Base-by-base conservation (phyloP, 2,113 vertebrate species). In the Pygathrix nemaeus region DNA sequence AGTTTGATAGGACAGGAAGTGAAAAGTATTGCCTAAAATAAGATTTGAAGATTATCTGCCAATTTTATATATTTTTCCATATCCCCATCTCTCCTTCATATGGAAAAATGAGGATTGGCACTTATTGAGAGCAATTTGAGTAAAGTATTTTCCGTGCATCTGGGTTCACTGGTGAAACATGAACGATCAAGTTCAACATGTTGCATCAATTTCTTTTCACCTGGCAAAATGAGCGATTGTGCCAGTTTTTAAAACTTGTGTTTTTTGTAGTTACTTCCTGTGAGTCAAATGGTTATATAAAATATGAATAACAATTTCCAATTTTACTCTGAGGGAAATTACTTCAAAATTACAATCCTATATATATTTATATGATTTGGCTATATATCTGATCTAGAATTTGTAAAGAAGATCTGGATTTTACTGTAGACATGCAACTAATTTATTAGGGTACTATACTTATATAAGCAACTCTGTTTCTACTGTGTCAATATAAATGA, bases 201-300 rank as follows among this genome's bases (percentile, higher is more conserved):
- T 23, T 97, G 88, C 57, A 86, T 96, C 79, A 48, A 61, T 96
- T 95, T 87, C 25, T 95, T 95, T 93, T 80, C 70, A 90, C 48
- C 48, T 88, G 93, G 55, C 35, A 86, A 80, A 79, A 70, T 35
- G 40, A 70, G n/a, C 14, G 16, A 75, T 6, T 61, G 21, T 45
- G 23, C 30, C 73, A 87, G 50, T 86, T 75, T 57, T 94, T 35
- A 80, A 76, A 93, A 23, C 5, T 80, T 91, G 79, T 59, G 70
- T 82, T 70, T 64, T 81, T 70, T 82, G 32, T 35, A 90, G 50
- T 52, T 79, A 93, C 75, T 97, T 87, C 18, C 48, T 94, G 96
- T 83, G 61, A 87, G 20, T 93, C 35, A 68, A 20, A 78, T 68
- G 14, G 5, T 40, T 88, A 48, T 2, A 59, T 43, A 50, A 86